Base-by-base conservation (phyloP, 2,888 invertebrate species). In the Agrotis exclamationis region DNA sequence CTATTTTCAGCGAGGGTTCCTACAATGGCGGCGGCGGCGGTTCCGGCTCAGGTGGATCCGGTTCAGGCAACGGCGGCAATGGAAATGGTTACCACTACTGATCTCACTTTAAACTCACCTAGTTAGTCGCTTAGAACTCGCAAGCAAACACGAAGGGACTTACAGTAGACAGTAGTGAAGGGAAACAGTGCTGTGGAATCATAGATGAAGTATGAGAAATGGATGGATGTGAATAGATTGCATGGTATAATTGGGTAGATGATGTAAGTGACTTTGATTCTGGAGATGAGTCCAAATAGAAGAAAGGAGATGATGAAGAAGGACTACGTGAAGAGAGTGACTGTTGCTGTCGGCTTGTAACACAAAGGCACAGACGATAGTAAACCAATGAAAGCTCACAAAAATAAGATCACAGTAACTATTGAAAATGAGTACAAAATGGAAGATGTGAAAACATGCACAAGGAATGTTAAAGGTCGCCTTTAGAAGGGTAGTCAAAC, bases 31-130 rank as follows among this genome's bases (percentile, higher is more conserved):
- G 92, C 51, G 89, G 89, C 7, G 87, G 85, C 24, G 87, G 89
- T 45, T 86, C 87, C 60, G 88, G 90, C n/a, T 83, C 85, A 5
- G 84, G 89, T 22, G 89, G 89, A 44, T 87, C 87, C 58, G 88
- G 90, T 20, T 87, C 85, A 4, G 84, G 89, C 56, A 57, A 9
- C 72, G 71, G 71, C n/a, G 89, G 90, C 59, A 76, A 82, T 44
- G 86, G 93, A 47, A 84, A 83, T 64, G 94, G 95, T 70, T 95
- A 95, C 88, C 95, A 94, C 83, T 96, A 95, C 85, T 94, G 91
- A 95, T 93, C 93, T 93, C 92, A 90, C 83, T 76, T 60, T 22
- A 75, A 57, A 74, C 69, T 75, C 72, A 77, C 76, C 57, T 76
- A 79, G 84, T 83, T 85, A 82, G 74, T 78, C 75, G 74, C 79